A percentile compares a stretch with the other conserved stretches of the same genome.
These are phyloP conservation scores for Epinotia ramella DNA, from an alignment of 2,888 invertebrate genomes.

Conservation along the genomic window DNA sequence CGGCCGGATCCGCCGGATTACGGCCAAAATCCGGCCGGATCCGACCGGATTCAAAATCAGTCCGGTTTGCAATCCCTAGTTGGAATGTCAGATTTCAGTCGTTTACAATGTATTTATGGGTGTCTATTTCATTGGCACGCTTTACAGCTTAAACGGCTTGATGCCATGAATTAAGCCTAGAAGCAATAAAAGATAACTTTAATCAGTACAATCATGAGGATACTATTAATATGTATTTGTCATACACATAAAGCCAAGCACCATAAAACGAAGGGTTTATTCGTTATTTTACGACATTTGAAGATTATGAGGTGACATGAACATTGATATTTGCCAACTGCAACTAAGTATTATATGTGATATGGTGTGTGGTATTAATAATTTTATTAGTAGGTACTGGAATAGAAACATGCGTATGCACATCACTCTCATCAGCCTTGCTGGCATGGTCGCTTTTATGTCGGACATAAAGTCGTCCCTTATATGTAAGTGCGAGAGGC, in stretches of 20 bases:
- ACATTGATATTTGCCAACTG: conserved; percentile 14
- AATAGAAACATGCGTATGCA: conserved; percentile 7
- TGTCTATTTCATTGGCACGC: too few relatives aligned
- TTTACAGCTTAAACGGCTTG: not conserved
- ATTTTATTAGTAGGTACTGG: conserved; percentile 15
- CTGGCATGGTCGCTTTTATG: too few relatives aligned
- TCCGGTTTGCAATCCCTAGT: too few relatives aligned
- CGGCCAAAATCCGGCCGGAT: too few relatives aligned
- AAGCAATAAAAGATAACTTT: not conserved
- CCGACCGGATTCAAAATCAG: too few relatives aligned
- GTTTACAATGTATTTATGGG: too few relatives aligned
- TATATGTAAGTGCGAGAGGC: too few relatives aligned
- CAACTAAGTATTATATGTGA: conserved; percentile 22
- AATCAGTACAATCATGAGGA: not conserved
- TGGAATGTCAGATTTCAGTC: too few relatives aligned
- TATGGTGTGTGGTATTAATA: conserved; percentile 21
- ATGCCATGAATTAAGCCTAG: not conserved
- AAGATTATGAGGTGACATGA: conserved; percentile 16
- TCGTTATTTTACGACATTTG: not conserved
- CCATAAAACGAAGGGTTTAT: not conserved
- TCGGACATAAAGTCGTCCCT: too few relatives aligned
- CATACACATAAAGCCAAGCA: not conserved
- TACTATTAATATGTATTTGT: not conserved
- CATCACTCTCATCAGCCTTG: too few relatives aligned
- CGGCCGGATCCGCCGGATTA: too few relatives aligned